Conservation (phyloP, 2,797 vertebrate species). For the Aldrovandia affinis region DNA sequence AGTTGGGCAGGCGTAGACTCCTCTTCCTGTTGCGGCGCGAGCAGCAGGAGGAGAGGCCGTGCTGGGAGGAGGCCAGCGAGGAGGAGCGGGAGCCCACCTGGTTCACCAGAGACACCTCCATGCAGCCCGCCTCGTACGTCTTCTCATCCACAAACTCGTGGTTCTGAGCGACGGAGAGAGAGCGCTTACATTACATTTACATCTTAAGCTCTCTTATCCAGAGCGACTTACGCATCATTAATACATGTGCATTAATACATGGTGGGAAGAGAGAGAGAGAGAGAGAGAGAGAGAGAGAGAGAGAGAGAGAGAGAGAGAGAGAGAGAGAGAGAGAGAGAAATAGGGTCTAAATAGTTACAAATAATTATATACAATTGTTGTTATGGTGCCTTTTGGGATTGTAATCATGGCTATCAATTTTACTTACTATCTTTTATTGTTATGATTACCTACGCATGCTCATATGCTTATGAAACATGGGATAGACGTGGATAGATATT, state of each 20-base stretch:
- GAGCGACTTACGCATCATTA: no score
- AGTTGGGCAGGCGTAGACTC: constrained; percentile 82
- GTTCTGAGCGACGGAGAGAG: constrained; percentile 71
- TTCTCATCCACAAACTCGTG: constrained; percentile 93
- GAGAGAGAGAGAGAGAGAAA: not conserved
- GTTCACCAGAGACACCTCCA: constrained; percentile 83
- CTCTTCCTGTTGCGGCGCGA: constrained; percentile 84
- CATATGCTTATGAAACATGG: no score
- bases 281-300: not conserved
- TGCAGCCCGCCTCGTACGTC: constrained; percentile 80
- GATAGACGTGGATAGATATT: no score
- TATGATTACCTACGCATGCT: no score
- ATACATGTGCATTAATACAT: no score
- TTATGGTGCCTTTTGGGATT: no score
- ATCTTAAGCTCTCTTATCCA: no score
- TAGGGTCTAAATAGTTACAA: not conserved
- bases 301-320: not conserved
- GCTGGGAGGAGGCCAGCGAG: constrained; percentile 82
- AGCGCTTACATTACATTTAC: no score
- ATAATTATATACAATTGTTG: no score
- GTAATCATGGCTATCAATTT: no score
- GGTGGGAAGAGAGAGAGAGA: not conserved
- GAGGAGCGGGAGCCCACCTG: constrained; percentile 80
- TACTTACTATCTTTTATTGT: no score
- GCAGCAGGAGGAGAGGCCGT: constrained; percentile 84